Evolutionary conservation across 2,797 vertebrate genomes (phyloP).

Genomic region (Peromyscus eremicus): DNA sequence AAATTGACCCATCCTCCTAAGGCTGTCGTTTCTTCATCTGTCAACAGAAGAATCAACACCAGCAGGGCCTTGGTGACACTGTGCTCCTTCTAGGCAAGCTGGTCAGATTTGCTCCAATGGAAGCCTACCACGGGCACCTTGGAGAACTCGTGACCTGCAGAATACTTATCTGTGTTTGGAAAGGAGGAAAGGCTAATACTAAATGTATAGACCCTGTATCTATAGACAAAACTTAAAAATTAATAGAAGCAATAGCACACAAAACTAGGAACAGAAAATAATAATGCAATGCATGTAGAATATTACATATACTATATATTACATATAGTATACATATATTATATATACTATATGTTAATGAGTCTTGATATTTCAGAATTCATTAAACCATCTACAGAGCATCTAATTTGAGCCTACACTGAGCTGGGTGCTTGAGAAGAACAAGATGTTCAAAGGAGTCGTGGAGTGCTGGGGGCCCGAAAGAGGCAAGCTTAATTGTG

Average conservation of each 20-base stretch:
- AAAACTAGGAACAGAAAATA: conserved; percentile 37
- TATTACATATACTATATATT: neutral
- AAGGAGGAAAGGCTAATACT: neutral
- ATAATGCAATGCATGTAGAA: neutral
- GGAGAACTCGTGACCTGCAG: neutral
- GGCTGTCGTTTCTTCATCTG: neutral
- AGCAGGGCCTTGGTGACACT: neutral
- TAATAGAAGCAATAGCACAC: neutral
- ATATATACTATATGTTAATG: neutral
- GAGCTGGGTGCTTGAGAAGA: neutral
- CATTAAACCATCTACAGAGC: neutral
- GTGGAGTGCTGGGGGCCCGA: fast-evolving
- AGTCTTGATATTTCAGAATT: conserved; percentile 13
- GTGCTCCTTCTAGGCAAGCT: neutral
- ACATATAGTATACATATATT: too few species aligned
- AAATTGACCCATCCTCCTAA: neutral
- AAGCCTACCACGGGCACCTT: neutral
- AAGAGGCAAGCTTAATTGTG: neutral
- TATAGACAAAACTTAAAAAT: neutral
- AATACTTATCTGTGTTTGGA: neutral
- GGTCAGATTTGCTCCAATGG: neutral
- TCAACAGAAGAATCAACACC: neutral
- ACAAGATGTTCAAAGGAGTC: neutral
- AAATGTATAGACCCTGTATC: neutral
- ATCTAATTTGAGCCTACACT: neutral